Base-by-base conservation (phyloP, 2,113 vertebrate species). In the Romanogobio albipinnatus region DNA sequence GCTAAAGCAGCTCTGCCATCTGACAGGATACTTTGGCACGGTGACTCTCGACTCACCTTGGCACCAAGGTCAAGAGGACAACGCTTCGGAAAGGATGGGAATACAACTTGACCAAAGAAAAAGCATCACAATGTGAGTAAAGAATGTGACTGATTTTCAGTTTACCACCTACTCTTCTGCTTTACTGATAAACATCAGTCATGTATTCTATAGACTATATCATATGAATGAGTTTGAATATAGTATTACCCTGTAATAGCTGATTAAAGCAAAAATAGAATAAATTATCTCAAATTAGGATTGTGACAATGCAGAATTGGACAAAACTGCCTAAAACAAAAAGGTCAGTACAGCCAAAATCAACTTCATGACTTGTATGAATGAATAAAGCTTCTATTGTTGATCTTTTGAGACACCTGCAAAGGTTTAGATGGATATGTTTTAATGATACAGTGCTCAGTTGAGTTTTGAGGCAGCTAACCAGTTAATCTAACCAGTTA, bases 1-100 rank as follows among this genome's bases (percentile, higher is more conserved):
- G 88, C 91, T 79, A 85, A 86, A 81, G 76, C 85, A 82, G 24
- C 36, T 79, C 75, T 86, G 86, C 82, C 80, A 85, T 75, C 89
- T 83, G 88, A 85, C 88, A 71, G 82, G 51, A 91, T 90, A 89
- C 82, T 24, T 58, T 81, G 82, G 78, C 76, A 84, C 80, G 1
- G 64, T 83, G 70, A 56, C 24, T 51, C 82, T 14, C 19, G 51
- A 58, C 61, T 62, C 71, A 51, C 78, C 74, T 62, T 64, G 59
- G 62, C 71, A 81, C n/a, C 8, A 81, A 86, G 78, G 59, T 84
- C 61, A 81, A 22, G 53, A 81, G 4, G 53, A 58, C 61, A 56
- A 73, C 71, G 33, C 14, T 33, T 83, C 2, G 4, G 15, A 86
- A 33, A 84, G 26, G 19, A 81, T 53, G 76, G 36, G 73, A 53